Base-by-base conservation (phyloP, 2,888 invertebrate genomes). In the Drepana falcataria region DNA sequence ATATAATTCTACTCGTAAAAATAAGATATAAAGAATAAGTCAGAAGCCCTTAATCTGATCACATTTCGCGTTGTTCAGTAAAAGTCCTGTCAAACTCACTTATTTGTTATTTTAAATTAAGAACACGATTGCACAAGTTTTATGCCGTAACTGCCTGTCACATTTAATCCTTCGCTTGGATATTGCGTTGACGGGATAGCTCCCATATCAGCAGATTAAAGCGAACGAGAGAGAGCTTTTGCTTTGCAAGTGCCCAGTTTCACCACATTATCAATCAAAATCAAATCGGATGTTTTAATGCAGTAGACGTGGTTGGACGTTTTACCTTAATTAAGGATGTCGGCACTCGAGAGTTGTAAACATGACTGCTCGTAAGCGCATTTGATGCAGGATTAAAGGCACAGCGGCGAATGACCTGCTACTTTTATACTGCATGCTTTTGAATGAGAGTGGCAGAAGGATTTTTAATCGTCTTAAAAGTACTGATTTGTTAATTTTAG, bases 181-280 rank as follows among this genome's bases (percentile, higher is more conserved):
- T 73, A 52, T 59, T 63, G 40, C 63, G 61, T 63, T 65, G 68
- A 65, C 64, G 58, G 61, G 59, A 66, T 65, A 59, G 66, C 69
- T 73, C 67, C 69, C 64, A 67, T 60, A 56, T 62, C 56, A 55
- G 55, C 61, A 60, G 65, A 71, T 71, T 73, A 69, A 66, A 68
- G 58, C 49, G 58, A 59, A 64, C 54, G 54, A 48, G 55, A 44
- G n/a, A 35, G 40, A 9, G 34, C 53, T 54, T 54, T 41, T 52
- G 55, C 58, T 58, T 54, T 35, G 48, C 55, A 73, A 76, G 73
- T 75, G 74, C 67, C 59, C 67, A 57, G 72, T 79, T 77, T 78
- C 78, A 75, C 80, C 74, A 71, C 73, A 75, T 72, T 77, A 85
- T 87, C 84, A 84, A 86, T 88, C 86, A 87, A 85, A 78, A 83